phyloP scores from a whole-genome alignment of 1,140 invertebrate species.

The Drosophila nigromelanica region DNA sequence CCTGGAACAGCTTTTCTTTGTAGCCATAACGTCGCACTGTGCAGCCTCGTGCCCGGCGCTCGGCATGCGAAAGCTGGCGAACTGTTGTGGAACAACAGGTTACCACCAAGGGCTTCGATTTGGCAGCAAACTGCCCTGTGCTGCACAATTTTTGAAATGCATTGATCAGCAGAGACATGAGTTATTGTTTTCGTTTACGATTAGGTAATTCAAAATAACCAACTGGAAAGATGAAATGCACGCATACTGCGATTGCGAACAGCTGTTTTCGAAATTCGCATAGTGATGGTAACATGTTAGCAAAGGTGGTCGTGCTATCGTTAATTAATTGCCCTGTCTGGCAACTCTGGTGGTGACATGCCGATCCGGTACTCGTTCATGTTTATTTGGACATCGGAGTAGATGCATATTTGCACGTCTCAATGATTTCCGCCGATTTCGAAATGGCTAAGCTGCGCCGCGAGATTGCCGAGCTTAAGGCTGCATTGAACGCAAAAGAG shows the following conservation, averaged over 20 bases:
- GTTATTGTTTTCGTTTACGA: slow-evolving; percentile 43
- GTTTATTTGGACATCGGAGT: slow-evolving; percentile 2
- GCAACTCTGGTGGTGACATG: slow-evolving; percentile 9
- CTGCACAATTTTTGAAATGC: slow-evolving; percentile 55
- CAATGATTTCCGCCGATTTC: slow-evolving; percentile 6
- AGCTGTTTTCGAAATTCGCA: slow-evolving; percentile 22
- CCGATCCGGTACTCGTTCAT: slow-evolving; percentile 5
- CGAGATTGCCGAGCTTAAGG: slow-evolving; percentile 49
- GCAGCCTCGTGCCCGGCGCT: slow-evolving; percentile 87
- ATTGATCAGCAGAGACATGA: slow-evolving; percentile 61
- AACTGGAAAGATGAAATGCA: slow-evolving; percentile 6
- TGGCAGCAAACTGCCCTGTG: slow-evolving; percentile 11
- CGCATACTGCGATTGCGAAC: slow-evolving; percentile 4
- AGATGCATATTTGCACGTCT: slow-evolving; percentile 20
- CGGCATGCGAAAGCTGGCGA: slow-evolving; percentile 88
- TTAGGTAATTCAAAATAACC: slow-evolving; percentile 75
- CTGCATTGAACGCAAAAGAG: slow-evolving; percentile 45
- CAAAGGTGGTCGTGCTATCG: slow-evolving; percentile 8
- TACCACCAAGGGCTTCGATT: slow-evolving; percentile 16
- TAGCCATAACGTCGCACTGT: slow-evolving; percentile 89
- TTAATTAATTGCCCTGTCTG: background rate
- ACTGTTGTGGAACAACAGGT: slow-evolving; percentile 35
- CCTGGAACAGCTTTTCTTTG: slow-evolving; percentile 87
- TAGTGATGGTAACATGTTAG: background rate
- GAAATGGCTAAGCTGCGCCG: slow-evolving; percentile 37